Percentiles rank a stretch among this genome's conserved stretches.
Conservation (phyloP, 2,888 invertebrate species). For the Synanthedon andrenaeformis region DNA sequence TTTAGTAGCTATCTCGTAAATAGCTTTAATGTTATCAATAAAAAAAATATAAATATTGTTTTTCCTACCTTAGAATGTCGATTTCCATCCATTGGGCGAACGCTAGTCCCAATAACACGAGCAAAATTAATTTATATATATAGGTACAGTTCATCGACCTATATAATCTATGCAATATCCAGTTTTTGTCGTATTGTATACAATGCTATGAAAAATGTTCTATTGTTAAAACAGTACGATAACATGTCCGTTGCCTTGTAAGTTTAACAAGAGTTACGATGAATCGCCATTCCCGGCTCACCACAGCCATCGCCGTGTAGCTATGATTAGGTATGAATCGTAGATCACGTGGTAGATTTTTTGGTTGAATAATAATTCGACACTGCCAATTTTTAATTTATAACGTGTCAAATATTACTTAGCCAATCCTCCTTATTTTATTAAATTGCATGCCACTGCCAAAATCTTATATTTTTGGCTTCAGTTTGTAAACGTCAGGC, state of each 20-base stretch:
- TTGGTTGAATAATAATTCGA: slow-evolving; percentile 21
- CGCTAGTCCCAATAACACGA: slow-evolving; percentile 12
- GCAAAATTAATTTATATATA: slow-evolving; percentile 52
- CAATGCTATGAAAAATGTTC: slow-evolving; percentile 45
- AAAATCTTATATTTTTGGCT: slow-evolving; percentile 37
- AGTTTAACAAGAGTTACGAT: slow-evolving; percentile 46
- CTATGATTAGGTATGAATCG: slow-evolving; percentile 29
- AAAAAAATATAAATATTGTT: slow-evolving; percentile 41
- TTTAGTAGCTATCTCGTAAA: neutral
- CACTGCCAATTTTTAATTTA: slow-evolving; percentile 55
- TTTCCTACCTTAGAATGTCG: too few species aligned
- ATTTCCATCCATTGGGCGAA: too few species aligned
- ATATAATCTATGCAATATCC: slow-evolving; percentile 39
- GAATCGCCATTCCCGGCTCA: slow-evolving; percentile 36
- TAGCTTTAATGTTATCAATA: slow-evolving; percentile 16
- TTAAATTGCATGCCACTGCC: slow-evolving; percentile 36
- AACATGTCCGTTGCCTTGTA: slow-evolving; percentile 41
- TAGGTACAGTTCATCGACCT: slow-evolving; percentile 32
- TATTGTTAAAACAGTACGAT: slow-evolving; percentile 49
- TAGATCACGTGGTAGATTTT: slow-evolving; percentile 27
- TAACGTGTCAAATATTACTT: slow-evolving; percentile 55
- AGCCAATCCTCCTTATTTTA: slow-evolving; percentile 34
- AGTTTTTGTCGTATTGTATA: slow-evolving; percentile 33
- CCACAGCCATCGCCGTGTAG: neutral
- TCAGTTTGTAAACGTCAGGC: slow-evolving; percentile 32